phyloP scores from a whole-genome alignment of 2,113 vertebrate species.

The Rhizomys pruinosus region DNA sequence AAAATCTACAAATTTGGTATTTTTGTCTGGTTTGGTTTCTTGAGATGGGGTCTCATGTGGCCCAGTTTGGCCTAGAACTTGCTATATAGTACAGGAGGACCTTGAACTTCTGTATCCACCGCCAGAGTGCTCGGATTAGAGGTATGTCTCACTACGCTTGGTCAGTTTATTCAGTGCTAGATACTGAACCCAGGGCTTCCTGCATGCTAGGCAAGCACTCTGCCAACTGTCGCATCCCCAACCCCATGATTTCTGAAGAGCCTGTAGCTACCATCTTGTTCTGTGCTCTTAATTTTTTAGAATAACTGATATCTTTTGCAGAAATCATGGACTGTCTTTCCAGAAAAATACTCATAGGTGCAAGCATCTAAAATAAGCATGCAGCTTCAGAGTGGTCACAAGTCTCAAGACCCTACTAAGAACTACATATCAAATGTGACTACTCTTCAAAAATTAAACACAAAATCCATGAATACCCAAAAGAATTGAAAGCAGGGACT shows the following conservation, averaged over 20 bases:
- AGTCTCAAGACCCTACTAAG: not conserved
- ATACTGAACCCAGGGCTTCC: no score
- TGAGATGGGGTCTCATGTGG: not conserved
- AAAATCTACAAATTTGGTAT: not conserved
- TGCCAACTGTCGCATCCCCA: no score
- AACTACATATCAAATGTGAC: not conserved
- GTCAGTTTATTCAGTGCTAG: no score
- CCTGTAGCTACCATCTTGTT: no score
- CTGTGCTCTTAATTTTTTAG: not conserved
- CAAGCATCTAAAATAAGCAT: not conserved
- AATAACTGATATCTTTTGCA: not conserved
- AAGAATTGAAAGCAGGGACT: not conserved
- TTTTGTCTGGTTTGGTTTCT: not conserved
- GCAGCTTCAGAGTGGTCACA: not conserved
- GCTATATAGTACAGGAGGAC: no score
- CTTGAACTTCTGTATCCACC: no score
- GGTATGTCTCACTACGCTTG: no score
- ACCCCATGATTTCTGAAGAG: no score
- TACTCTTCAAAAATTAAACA: not conserved
- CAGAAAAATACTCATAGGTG: not conserved
- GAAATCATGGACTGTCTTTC: not conserved
- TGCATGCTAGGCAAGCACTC: no score
- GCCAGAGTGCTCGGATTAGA: no score
- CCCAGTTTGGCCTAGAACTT: no score
- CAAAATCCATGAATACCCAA: not conserved